Evolutionary conservation across 2,888 invertebrate genomes (phyloP).

Genomic region (Lasioglossum leucozonium): DNA sequence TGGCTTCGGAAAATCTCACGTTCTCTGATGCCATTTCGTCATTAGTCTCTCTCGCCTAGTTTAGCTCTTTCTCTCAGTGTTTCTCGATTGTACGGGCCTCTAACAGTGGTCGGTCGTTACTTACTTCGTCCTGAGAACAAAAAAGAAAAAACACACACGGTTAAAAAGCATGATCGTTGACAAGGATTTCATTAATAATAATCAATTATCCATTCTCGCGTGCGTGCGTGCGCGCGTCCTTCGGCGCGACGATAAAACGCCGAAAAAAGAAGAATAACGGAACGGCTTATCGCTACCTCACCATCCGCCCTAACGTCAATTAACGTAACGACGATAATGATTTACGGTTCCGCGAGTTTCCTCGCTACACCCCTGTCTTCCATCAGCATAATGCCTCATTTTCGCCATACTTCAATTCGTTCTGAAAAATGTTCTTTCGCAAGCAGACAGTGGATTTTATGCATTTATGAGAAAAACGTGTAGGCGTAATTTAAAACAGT

Average conservation of each 20-base stretch:
- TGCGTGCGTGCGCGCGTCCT: slow-evolving; percentile 45
- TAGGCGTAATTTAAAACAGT: too few relatives aligned
- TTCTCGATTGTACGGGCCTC: slow-evolving; percentile 57
- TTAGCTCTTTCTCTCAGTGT: slow-evolving; percentile 30
- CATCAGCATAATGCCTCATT: not conserved
- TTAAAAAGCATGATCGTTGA: slow-evolving; percentile 72
- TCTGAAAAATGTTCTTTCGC: not conserved
- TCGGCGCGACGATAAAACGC: slow-evolving; percentile 26
- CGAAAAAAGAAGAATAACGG: slow-evolving; percentile 1
- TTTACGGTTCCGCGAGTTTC: slow-evolving; percentile 43
- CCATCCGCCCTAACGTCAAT: slow-evolving; percentile 55
- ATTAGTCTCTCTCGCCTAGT: slow-evolving; percentile 69
- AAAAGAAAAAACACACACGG: slow-evolving; percentile 79
- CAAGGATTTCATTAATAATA: slow-evolving; percentile 66
- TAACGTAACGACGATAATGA: slow-evolving; percentile 60
- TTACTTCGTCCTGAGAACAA: slow-evolving; percentile 85
- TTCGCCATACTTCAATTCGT: not conserved
- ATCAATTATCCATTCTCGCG: slow-evolving; percentile 56
- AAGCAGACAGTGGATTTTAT: too few relatives aligned
- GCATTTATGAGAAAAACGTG: too few relatives aligned
- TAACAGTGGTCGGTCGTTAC: slow-evolving; percentile 78
- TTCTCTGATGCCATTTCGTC: slow-evolving; percentile 75
- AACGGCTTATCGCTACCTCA: slow-evolving; percentile 39
- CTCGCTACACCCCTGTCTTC: not conserved
- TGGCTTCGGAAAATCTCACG: slow-evolving; percentile 77